These are phyloP conservation scores for Vidua chalybeata DNA, from an alignment of 2,113 vertebrate species.

Conservation along the genomic window DNA sequence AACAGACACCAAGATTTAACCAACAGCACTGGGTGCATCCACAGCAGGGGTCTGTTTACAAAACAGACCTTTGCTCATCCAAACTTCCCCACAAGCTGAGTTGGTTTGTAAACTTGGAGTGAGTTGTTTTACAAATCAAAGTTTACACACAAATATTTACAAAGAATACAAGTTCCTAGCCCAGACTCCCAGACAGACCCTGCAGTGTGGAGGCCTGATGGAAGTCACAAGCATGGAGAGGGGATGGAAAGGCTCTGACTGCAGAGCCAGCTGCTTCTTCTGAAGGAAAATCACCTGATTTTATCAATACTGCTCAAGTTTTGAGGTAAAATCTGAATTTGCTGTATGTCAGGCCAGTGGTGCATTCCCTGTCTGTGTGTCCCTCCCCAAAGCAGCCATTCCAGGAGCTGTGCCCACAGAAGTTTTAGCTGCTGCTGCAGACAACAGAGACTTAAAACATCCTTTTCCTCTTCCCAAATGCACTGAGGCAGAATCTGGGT, in stretches of 20 bases:
- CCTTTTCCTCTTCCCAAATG: not conserved
- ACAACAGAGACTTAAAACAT: not conserved
- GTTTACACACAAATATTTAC: not conserved
- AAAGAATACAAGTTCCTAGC: not conserved
- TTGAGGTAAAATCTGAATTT: not conserved
- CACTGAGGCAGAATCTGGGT: slow-evolving; percentile 32
- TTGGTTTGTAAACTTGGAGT: too few species aligned
- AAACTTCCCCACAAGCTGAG: not conserved
- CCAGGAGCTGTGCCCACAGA: not conserved
- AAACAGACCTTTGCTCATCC: not conserved
- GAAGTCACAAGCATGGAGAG: rapidly evolving
- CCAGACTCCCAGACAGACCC: not conserved
- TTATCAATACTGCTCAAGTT: not conserved
- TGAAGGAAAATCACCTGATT: not conserved
- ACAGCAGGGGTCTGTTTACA: not conserved
- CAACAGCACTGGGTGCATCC: not conserved
- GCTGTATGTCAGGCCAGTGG: rapidly evolving
- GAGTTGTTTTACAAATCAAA: not conserved
- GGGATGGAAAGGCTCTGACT: not conserved
- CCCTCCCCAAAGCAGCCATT: not conserved
- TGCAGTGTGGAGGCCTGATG: not conserved
- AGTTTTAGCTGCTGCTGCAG: not conserved
- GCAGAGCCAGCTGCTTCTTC: not conserved
- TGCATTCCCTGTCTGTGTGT: not conserved
- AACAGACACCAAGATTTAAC: not conserved